Evolutionary conservation across 2,888 invertebrate genomes (phyloP), one percentile per base, ranked within the genome.

Genomic region (Amphimallon solstitiale): DNA sequence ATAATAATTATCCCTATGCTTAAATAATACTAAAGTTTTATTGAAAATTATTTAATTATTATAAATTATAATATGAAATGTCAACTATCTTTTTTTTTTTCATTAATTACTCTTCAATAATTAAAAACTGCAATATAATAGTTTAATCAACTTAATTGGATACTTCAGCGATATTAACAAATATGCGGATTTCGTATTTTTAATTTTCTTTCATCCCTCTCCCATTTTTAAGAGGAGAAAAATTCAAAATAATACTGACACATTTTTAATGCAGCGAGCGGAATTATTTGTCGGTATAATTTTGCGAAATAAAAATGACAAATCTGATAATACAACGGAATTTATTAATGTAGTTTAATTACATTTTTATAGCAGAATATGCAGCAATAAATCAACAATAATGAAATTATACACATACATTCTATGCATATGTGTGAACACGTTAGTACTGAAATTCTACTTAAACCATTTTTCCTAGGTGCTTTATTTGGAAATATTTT

Each of bases 331-430:
- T 54, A 38, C 54, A 4, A 14, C 9, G 40, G 54, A 54, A 54
- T 54, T 54, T 54, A 54, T 54, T 40, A 54, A 54, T 54, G 54
- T 54, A 40, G 54, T 54, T 7, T 54, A 54, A 54, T 54, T 54
- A 54, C 54, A 54, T 54, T 54, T 54, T 54, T 54, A 54, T 54
- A 54, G 54, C 54, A 54, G 54, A 38, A 19, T 54, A 54, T 21
- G 40, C 19, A 1, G 40, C 15, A 38, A 54, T 54, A 54, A 54
- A 54, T 54, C 54, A 54, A 2, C n/a, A 54, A 54, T 40, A 54
- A 54, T 40, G 38, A 40, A 54, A 54, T 2, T 29, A 29, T 9
- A 29, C n/a, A n/a, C 29, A 29, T 29, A 29, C 29, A 29, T 29
- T 12, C 12, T 37, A 54, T 21, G 19, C 54, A 40, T 17, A 38